These are phyloP conservation scores for Thaleichthys pacificus DNA, from an alignment of 2,797 vertebrate genomes.

Conservation along the genomic window DNA sequence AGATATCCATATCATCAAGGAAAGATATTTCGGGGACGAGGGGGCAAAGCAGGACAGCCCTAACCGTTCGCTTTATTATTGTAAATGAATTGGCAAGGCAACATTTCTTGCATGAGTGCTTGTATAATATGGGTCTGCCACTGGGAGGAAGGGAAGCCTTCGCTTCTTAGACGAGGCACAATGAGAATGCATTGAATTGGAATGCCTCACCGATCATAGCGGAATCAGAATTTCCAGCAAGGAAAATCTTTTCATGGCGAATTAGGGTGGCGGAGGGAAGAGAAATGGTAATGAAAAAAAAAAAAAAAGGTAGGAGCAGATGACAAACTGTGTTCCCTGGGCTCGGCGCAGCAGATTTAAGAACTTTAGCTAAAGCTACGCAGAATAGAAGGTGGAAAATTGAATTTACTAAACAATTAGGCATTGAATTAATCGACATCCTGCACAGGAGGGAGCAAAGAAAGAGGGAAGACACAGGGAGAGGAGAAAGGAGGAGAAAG, in stretches of 20 bases:
- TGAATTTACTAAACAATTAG: slow-evolving; percentile 99
- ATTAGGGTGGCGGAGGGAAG: slow-evolving; percentile 92
- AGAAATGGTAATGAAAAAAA: slow-evolving; percentile 90
- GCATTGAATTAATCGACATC: slow-evolving; percentile 95
- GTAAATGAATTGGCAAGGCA: slow-evolving; percentile 83
- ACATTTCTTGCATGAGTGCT: slow-evolving; percentile 94
- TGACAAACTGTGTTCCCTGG: slow-evolving; percentile 87
- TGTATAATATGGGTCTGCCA: slow-evolving; percentile 87
- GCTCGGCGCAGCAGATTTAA: slow-evolving; percentile 90
- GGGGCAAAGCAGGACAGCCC: slow-evolving; percentile 59
- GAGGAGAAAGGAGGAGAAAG: slow-evolving; percentile 2
- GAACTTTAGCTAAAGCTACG: slow-evolving; percentile 94
- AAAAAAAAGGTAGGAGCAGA: slow-evolving; percentile 85
- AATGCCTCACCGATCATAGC: slow-evolving; percentile 99
- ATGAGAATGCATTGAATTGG: slow-evolving; percentile 97
- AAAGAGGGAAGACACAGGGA: slow-evolving; percentile 11
- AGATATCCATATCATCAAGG: slow-evolving; percentile 66
- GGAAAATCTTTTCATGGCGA: slow-evolving; percentile 99
- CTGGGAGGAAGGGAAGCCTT: slow-evolving; percentile 84
- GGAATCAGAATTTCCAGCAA: slow-evolving; percentile 99
- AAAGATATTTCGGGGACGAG: slow-evolving; percentile 52
- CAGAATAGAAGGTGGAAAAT: slow-evolving; percentile 98
- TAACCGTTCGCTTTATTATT: slow-evolving; percentile 72
- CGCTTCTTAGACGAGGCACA: slow-evolving; percentile 92
- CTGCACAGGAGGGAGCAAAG: slow-evolving; percentile 68